A percentile compares a stretch with the other conserved stretches of the same genome.
These are phyloP conservation scores for Amphipyra tragopoginis DNA, from an alignment of 2,888 invertebrate genomes.

Conservation along the genomic window DNA sequence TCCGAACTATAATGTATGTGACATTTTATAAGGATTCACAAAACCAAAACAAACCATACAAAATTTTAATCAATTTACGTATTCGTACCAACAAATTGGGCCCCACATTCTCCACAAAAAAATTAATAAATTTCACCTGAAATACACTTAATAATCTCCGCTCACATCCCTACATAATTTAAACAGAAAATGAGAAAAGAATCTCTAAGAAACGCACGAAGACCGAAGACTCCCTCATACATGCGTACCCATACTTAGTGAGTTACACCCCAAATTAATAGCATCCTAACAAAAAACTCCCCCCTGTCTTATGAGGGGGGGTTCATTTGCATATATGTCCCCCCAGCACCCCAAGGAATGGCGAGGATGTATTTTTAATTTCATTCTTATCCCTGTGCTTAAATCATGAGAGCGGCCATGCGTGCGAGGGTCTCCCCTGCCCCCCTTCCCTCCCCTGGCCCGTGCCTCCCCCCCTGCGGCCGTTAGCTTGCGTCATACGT, in stretches of 20 bases:
- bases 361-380: constrained; percentile 90
- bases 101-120: constrained; percentile 38
- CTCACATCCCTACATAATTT: constrained; percentile 83
- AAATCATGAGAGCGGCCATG: constrained; percentile 90
- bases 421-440: constrained; percentile 82
- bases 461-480: constrained; percentile 68
- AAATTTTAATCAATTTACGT: constrained; percentile 49
- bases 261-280: constrained; percentile 90
- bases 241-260: constrained; percentile 82
- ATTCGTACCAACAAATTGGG: constrained; percentile 39
- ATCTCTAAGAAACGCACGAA: constrained; percentile 70
- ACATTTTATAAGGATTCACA: neutral
- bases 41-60: constrained; percentile 46
- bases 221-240: constrained; percentile 66
- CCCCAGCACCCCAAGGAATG: constrained; percentile 87
- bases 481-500: constrained; percentile 89
- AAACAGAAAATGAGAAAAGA: constrained; percentile 77
- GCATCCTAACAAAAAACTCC: constrained; percentile 89
- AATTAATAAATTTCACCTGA: constrained; percentile 78
- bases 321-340: constrained; percentile 90
- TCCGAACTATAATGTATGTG: too few relatives aligned
- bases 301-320: constrained; percentile 85
- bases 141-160: constrained; percentile 84
- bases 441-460: constrained; percentile 62
- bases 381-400: constrained; percentile 90